These are phyloP conservation scores for Mactra quadrangularis DNA, from an alignment of 1,140 invertebrate genomes.

Conservation along the genomic window DNA sequence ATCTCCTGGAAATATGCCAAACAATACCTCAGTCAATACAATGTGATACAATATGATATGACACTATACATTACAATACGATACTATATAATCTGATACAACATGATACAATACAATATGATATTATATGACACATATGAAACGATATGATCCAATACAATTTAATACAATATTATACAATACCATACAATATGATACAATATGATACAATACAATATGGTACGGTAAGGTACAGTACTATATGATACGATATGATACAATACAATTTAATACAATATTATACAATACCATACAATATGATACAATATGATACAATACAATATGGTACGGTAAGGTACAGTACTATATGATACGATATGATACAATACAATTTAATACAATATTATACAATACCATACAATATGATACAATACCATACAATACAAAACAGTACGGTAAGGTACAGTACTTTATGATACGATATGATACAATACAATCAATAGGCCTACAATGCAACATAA, in stretches of 20 bases:
- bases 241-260: too few species aligned
- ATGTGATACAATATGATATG: not conserved
- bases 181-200: too few species aligned
- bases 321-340: too few species aligned
- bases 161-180: not conserved
- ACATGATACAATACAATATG: not conserved
- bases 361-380: not conserved
- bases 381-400: too few species aligned
- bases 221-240: too few species aligned
- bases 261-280: too few species aligned
- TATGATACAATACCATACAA: constrained; percentile 7
- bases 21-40: not conserved
- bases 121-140: not conserved
- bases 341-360: too few species aligned
- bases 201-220: too few species aligned
- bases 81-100: too few species aligned
- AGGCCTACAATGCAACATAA: not conserved
- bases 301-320: constrained; percentile 2
- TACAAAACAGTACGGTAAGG: not conserved
- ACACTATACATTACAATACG: not conserved
- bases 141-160: constrained; percentile 3
- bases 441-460: too few species aligned
- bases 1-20: constrained; percentile 56
- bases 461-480: not conserved
- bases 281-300: not conserved